Percentiles rank a stretch among this genome's conserved stretches.
phyloP scores from a whole-genome alignment of 2,888 invertebrate genomes.

The Phortica okadai region DNA sequence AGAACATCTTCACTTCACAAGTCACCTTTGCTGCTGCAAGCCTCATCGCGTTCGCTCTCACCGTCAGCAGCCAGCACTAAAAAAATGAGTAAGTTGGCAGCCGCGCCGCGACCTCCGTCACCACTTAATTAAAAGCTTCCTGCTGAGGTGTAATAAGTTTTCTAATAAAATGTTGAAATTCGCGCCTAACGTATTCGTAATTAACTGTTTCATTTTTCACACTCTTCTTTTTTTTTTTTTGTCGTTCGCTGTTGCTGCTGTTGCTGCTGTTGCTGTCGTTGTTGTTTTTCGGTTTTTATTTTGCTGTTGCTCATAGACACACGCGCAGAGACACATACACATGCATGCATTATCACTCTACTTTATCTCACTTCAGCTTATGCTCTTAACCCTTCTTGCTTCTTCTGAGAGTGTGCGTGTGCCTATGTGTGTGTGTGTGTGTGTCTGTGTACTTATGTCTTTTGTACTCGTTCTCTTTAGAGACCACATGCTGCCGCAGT shows the following conservation, averaged over 20 bases:
- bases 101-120: background rate
- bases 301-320: background rate
- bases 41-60: background rate
- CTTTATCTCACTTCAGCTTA: too few species aligned
- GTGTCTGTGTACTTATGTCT: background rate
- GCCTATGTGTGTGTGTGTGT: background rate
- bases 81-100: background rate
- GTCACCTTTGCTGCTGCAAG: too few species aligned
- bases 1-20: too few species aligned
- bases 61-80: background rate
- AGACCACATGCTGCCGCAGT: too few species aligned
- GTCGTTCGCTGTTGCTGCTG: background rate
- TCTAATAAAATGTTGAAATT: slow-evolving; percentile 29
- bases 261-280: too few species aligned
- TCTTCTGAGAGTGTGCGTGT: background rate
- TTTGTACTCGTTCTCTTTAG: too few species aligned
- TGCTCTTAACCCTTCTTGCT: too few species aligned
- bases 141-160: slow-evolving; percentile 29
- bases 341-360: background rate
- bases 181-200: slow-evolving; percentile 28
- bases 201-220: slow-evolving; percentile 23
- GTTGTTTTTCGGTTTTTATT: too few species aligned
- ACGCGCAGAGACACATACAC: background rate
- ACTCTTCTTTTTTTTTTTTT: background rate
- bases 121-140: slow-evolving; percentile 29